Conservation (phyloP, 2,113 vertebrate species). For the Pteronura brasiliensis region DNA sequence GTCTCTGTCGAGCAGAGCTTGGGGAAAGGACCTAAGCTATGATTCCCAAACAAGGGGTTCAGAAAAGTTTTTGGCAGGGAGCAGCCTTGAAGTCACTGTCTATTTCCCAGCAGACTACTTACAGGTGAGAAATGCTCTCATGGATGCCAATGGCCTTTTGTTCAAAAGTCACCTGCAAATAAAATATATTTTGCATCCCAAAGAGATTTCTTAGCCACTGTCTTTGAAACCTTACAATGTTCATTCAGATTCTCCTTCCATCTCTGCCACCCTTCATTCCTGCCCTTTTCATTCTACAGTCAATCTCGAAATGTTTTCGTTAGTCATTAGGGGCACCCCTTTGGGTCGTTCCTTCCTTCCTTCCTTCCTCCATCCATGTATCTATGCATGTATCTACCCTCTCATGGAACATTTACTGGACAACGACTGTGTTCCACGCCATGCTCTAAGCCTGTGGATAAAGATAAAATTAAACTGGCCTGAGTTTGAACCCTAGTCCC, state of each 20-base stretch:
- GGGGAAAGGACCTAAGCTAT: background rate
- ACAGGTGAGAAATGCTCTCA: background rate
- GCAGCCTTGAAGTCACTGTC: background rate
- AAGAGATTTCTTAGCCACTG: background rate
- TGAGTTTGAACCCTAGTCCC: background rate
- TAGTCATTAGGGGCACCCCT: background rate
- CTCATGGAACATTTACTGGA: background rate
- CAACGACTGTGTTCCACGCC: background rate
- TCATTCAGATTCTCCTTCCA: background rate
- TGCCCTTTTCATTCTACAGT: background rate
- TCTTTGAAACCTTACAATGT: background rate
- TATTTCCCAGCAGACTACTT: background rate
- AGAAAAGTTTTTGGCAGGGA: background rate
- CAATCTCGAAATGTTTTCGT: background rate
- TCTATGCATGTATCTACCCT: background rate
- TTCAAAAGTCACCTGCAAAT: conserved; percentile 15
- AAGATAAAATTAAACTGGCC: background rate
- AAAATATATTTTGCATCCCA: conserved; percentile 8
- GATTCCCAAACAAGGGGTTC: background rate
- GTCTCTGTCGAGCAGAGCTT: background rate
- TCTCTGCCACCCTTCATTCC: background rate
- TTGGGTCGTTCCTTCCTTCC: background rate
- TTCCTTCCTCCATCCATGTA: background rate
- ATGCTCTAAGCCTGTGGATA: background rate
- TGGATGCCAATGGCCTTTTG: background rate